Conservation (phyloP, 2,888 invertebrate genomes). For the Torymus tubicola region DNA sequence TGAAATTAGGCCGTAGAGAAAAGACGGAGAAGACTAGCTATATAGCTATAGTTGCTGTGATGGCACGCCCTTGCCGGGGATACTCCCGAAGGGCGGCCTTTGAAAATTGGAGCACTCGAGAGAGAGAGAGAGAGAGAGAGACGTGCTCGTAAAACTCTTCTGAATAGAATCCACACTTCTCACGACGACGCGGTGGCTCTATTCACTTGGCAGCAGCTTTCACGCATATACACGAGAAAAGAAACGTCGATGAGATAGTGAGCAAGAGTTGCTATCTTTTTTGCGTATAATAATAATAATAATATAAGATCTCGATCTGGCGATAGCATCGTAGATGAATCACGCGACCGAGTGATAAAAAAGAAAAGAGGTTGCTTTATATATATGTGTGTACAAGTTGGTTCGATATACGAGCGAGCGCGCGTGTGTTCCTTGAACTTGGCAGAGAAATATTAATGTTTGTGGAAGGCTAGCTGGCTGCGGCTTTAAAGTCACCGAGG, state of each 20-base stretch:
- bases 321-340: neutral
- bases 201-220: too few species aligned
- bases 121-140: neutral
- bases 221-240: too few species aligned
- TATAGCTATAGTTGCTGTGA: too few species aligned
- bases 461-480: neutral
- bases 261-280: too few species aligned
- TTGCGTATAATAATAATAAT: too few species aligned
- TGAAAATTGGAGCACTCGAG: slow-evolving; percentile 41
- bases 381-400: neutral
- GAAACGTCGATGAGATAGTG: too few species aligned
- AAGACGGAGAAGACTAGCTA: slow-evolving; percentile 26
- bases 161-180: too few species aligned
- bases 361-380: neutral
- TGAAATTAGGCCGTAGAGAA: slow-evolving; percentile 15
- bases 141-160: neutral
- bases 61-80: slow-evolving; percentile 30
- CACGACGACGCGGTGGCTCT: too few species aligned
- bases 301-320: too few species aligned
- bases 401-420: too few species aligned
- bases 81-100: slow-evolving; percentile 6
- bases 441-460: slow-evolving; percentile 13
- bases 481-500: too few species aligned
- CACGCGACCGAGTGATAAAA: slow-evolving; percentile 9
- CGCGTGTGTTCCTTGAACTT: slow-evolving; percentile 17